Base-by-base conservation (phyloP, 1,140 invertebrate species). In the Belonocnema kinseyi region DNA sequence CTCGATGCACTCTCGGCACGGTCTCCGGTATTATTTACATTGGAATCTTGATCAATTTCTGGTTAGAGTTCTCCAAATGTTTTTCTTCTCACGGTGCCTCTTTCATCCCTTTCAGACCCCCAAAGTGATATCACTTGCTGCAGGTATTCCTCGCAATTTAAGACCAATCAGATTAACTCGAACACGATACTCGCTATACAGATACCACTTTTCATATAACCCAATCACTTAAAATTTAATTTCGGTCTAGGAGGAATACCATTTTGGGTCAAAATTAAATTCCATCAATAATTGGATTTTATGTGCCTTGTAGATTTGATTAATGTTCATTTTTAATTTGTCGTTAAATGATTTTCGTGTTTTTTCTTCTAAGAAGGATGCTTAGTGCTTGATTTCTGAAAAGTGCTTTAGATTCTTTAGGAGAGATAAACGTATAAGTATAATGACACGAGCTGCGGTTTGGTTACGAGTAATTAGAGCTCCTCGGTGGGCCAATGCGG, bases 1-100 rank as follows among this genome's bases (percentile, higher is more conserved):
- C 61, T 26, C 61, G 61, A 66, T 66, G 61, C 61, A 66, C 61
- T 66, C 61, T 21, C 26, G 46, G 26, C 61, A 66, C 61, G 61
- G 61, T 66, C 61, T 40, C 40, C 33, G 61, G 61, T 66, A 66
- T 66, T 66, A 66, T 66, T 66, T 66, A 66, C 61, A 66, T 66
- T 66, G 61, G 61, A 66, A 66, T 66, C 61, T 61, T 61, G 58
- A 61, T 61, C 58, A 61, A 61, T 61, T 61, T 33, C 61, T 66
- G 26, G 26, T 21, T 66, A 66, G 33, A 40, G 61, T 66, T 66
- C 61, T 66, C 61, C 33, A 66, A 66, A 66, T 66, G 61, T 66
- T 66, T 66, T 66, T 66, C 61, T 66, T 66, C 61, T 66, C 61
- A 66, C 61, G 61, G 61, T 66, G 26, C 14, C 26, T 66, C 58